Percentiles rank a stretch among this genome's conserved stretches.
Conservation (phyloP, 1,140 invertebrate genomes). For the Lucilia cuprina region DNA sequence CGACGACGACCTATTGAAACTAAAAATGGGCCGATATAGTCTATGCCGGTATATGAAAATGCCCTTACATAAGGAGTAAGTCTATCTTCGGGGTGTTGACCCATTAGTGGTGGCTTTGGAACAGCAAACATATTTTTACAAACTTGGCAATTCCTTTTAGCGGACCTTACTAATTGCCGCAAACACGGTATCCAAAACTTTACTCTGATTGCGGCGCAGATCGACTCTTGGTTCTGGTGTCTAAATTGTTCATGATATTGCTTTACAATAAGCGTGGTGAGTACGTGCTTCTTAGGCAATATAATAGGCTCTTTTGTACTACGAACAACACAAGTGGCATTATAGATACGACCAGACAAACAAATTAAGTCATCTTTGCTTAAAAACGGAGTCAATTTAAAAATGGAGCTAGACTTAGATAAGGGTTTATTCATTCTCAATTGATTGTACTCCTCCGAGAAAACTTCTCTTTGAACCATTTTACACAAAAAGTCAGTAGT, state of each 20-base stretch:
- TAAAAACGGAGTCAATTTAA: not conserved
- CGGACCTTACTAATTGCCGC: not conserved
- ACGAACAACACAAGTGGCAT: not conserved
- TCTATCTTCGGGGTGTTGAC: too few relatives aligned
- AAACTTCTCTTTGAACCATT: not conserved
- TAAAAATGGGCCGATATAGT: constrained; percentile 25
- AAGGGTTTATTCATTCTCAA: not conserved
- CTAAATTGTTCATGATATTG: not conserved
- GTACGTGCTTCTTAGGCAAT: not conserved
- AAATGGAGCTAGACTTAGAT: not conserved
- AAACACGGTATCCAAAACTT: constrained; percentile 5
- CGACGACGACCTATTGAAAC: constrained; percentile 26
- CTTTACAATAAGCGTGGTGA: not conserved
- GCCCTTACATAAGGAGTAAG: constrained; percentile 27
- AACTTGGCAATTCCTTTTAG: constrained; percentile 8
- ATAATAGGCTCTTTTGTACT: not conserved
- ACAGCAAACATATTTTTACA: constrained; percentile 17
- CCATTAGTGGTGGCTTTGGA: not conserved
- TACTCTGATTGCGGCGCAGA: not conserved
- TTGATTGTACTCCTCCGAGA: not conserved
- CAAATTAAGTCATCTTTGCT: not conserved
- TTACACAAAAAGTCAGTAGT: not conserved
- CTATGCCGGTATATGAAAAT: constrained; percentile 36
- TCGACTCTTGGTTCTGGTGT: not conserved
- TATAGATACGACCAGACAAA: not conserved